Evolutionary conservation across 2,113 vertebrate species (phyloP).

Genomic region (Ranitomeya imitator): DNA sequence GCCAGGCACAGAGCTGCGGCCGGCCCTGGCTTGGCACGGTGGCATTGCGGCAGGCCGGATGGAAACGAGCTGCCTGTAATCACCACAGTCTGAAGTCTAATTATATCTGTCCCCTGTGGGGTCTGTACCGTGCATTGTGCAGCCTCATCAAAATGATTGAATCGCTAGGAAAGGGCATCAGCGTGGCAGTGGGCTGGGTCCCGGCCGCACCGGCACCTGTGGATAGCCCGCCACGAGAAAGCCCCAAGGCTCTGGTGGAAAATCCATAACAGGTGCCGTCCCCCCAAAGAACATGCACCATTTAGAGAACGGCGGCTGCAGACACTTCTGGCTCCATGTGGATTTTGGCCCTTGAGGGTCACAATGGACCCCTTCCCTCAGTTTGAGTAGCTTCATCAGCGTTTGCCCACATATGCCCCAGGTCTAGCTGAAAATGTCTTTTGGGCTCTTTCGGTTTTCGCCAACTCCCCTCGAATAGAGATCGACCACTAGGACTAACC

Average conservation of each 20-base stretch:
- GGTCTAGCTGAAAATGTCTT: too few relatives aligned
- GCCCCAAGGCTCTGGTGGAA: too few relatives aligned
- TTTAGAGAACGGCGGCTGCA: background rate
- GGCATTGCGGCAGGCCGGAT: background rate
- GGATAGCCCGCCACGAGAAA: too few relatives aligned
- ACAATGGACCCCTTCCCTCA: background rate
- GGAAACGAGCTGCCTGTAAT: conserved; percentile 14
- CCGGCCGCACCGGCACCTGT: background rate
- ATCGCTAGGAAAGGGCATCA: background rate
- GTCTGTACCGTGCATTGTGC: background rate
- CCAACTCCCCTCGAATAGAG: too few relatives aligned
- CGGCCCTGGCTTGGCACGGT: background rate
- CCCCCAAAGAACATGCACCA: background rate
- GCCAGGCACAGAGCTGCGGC: background rate
- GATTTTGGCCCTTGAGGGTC: background rate
- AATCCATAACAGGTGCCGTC: background rate
- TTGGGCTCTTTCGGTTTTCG: too few relatives aligned
- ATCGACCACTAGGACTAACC: too few relatives aligned
- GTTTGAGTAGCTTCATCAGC: too few relatives aligned
- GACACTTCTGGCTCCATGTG: background rate
- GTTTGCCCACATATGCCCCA: too few relatives aligned
- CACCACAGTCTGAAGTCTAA: conserved; percentile 30
- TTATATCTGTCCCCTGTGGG: conserved; percentile 37
- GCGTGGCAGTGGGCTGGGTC: background rate
- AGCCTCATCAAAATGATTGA: conserved; percentile 4